A percentile compares a stretch with the other conserved stretches of the same genome.
These are phyloP conservation scores for Paralichthys olivaceus DNA, from an alignment of 2,113 vertebrate species.

Conservation along the genomic window DNA sequence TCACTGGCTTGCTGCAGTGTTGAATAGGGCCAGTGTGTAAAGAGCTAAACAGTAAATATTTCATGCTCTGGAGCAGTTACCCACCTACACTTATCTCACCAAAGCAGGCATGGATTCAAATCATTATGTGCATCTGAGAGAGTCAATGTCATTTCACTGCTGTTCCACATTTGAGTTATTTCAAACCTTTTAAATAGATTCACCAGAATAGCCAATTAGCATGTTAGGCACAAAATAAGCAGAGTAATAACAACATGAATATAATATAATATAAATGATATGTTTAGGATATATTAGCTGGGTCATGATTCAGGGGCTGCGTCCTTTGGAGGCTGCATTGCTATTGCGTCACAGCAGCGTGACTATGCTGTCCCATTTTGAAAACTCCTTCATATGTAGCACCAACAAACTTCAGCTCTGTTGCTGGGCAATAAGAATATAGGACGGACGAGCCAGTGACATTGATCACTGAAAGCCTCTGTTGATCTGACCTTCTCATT, in stretches of 20 bases:
- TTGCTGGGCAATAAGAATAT: background rate
- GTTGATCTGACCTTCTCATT: no score
- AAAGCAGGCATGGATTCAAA: slow-evolving; percentile 1
- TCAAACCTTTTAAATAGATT: background rate
- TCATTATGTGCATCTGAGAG: background rate
- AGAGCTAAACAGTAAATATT: slow-evolving; percentile 38
- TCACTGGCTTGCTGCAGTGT: slow-evolving; percentile 44
- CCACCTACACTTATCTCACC: slow-evolving; percentile 8
- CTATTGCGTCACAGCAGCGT: background rate
- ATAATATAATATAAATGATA: background rate
- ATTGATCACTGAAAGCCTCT: no score
- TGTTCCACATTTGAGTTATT: background rate
- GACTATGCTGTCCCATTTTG: background rate
- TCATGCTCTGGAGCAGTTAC: slow-evolving; percentile 11
- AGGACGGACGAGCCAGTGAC: no score
- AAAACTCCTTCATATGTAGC: background rate
- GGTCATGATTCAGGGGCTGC: background rate
- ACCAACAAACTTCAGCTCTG: background rate
- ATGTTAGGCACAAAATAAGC: background rate
- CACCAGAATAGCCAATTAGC: background rate
- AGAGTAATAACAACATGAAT: background rate
- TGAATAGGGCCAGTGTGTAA: slow-evolving; percentile 21
- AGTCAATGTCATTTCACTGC: background rate
- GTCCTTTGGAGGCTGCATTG: no score
- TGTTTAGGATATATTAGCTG: background rate